Conservation (phyloP, 2,888 invertebrate genomes). For the Papilio demoleus region DNA sequence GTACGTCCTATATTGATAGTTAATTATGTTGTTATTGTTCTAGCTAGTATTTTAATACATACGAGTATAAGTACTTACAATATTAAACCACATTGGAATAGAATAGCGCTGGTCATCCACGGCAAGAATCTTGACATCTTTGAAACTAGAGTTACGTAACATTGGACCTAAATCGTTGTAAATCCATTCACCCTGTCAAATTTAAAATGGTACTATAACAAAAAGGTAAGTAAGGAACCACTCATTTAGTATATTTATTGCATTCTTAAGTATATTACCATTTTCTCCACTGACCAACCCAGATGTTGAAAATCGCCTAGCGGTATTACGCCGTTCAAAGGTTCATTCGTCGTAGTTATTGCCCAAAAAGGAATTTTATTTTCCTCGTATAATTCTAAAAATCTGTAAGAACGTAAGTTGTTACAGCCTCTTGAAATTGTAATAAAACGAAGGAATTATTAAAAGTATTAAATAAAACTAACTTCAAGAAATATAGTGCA, state of each 20-base stretch:
- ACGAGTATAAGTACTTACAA: no score
- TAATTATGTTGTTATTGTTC: no score
- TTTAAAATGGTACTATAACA: background rate
- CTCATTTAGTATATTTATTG: no score
- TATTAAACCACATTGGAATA: conserved; percentile 43
- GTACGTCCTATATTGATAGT: no score
- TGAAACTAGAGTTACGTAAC: conserved; percentile 43
- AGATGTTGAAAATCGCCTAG: conserved; percentile 85
- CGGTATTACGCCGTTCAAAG: conserved; percentile 83
- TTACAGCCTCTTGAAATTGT: no score
- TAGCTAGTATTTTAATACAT: no score
- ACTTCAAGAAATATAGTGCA: conserved; percentile 90
- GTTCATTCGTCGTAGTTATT: conserved; percentile 93
- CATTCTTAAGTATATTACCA: conserved; percentile 58
- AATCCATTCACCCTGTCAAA: conserved; percentile 56
- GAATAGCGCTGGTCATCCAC: conserved; percentile 47
- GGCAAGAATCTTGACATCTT: conserved; percentile 45
- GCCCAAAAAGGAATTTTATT: conserved; percentile 88
- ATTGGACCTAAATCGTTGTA: conserved; percentile 47
- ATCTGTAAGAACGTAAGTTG: conserved; percentile 82
- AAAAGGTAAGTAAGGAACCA: no score
- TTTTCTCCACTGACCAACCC: conserved; percentile 86
- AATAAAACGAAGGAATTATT: background rate
- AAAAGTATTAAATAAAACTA: conserved; percentile 42
- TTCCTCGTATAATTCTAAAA: conserved; percentile 87